Percentiles rank a stretch among this genome's conserved stretches.
phyloP scores from a whole-genome alignment of 2,113 vertebrate species.

The Charina bottae region DNA sequence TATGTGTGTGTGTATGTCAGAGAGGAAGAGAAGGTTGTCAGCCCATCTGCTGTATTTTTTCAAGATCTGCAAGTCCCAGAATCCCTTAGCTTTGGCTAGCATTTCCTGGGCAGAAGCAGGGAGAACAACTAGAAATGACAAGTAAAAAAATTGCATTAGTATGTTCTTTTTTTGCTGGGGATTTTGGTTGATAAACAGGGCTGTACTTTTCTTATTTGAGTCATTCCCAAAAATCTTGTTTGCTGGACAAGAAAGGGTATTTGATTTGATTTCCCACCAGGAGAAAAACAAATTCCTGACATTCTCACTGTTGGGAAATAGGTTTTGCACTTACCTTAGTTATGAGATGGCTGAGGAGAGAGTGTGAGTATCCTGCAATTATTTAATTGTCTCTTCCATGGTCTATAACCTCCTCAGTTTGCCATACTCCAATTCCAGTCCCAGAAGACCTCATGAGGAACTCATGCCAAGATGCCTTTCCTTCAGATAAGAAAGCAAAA shows the following conservation, averaged over 20 bases:
- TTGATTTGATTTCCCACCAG: too few relatives aligned
- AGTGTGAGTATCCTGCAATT: neutral
- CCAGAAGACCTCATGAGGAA: neutral
- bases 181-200: too few relatives aligned
- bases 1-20: neutral
- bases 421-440: neutral
- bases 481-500: neutral
- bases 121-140: neutral
- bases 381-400: neutral
- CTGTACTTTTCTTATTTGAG: neutral
- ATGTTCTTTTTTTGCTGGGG: neutral
- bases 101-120: neutral
- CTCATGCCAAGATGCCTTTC: neutral
- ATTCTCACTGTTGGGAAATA: neutral
- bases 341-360: neutral
- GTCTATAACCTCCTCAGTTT: neutral
- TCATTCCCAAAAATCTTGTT: neutral
- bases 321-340: neutral
- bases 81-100: neutral
- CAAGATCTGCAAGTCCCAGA: neutral
- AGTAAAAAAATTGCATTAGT: neutral
- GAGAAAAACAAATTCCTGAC: neutral
- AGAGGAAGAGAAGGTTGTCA: neutral
- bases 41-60: too few relatives aligned
- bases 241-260: neutral